Base-by-base conservation (phyloP, 2,888 invertebrate species). In the Hemithea aestivaria region DNA sequence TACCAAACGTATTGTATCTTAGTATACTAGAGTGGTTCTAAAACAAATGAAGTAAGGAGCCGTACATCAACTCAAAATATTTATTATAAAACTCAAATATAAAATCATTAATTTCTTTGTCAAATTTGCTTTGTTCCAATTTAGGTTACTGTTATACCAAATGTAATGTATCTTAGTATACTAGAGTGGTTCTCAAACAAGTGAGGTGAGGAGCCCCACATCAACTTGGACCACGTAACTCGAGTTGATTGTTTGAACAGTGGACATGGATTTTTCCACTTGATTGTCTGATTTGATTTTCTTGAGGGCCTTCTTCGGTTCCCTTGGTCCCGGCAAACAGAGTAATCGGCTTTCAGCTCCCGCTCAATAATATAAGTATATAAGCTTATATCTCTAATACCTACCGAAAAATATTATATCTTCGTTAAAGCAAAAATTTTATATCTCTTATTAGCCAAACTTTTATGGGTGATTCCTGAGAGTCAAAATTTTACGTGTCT, bases 221-320 rank as follows among this genome's bases (percentile, higher is more conserved):
- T 82, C 82, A 81, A 67, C 70, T 66, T 53, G 52, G 56, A 55
- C 70, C 66, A 63, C 62, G 80, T 84, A 85, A 87, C 82, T 84
- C 71, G 70, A 83, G 73, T 74, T 82, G 85, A 87, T 85, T 85
- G 85, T 84, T 85, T 87, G 85, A 74, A 66, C 76, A 73, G 63
- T 71, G 75, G 71, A 83, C 84, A 80, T 74, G 74, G 84, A 85
- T 84, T 87, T 87, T 85, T 87, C 84, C 82, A 85, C 83, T 84
- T 87, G 85, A 85, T 87, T 85, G 83, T 87, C 84, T 78, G 85
- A 85, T 87, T 83, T 81, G 81, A 85, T 85, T 87, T 84, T 73
- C 76, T 74, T 66, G 65, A 73, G 72, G 68, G 56, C 56, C 62
- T 66, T 66, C 73, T 72, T 66, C 61, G 67, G 69, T 69, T 66